phyloP scores from a whole-genome alignment of 2,797 vertebrate species.

The Onychomys torridus region DNA sequence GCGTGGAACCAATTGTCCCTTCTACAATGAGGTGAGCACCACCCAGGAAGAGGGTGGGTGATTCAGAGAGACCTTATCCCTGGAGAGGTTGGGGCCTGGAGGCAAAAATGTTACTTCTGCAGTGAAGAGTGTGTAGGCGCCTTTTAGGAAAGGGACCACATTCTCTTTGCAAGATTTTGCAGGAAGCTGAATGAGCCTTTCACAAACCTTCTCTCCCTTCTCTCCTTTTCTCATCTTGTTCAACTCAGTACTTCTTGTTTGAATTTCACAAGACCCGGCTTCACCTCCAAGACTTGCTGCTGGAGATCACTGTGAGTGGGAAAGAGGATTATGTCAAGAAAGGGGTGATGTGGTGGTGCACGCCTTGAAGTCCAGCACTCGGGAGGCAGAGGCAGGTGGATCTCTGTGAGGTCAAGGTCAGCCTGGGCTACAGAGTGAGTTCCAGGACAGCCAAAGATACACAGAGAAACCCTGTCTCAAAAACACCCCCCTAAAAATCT shows the following conservation, averaged over 20 bases:
- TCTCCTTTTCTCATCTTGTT: not conserved
- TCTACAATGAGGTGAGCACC: slow-evolving; percentile 93
- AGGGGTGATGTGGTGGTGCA: not conserved
- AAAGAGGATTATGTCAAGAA: not conserved
- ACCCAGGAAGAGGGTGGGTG: not conserved
- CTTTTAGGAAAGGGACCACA: not conserved
- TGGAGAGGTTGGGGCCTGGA: not conserved
- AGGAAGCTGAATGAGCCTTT: not conserved
- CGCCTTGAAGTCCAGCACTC: no score
- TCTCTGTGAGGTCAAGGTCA: no score
- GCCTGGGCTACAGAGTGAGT: no score
- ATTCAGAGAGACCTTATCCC: not conserved
- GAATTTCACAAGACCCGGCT: slow-evolving; percentile 94
- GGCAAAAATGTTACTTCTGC: rapidly evolving
- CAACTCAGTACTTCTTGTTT: slow-evolving; percentile 94
- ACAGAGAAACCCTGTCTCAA: no score
- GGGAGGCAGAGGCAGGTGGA: no score
- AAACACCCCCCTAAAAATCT: no score
- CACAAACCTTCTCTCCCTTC: not conserved
- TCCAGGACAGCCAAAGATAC: no score
- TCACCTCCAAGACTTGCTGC: slow-evolving; percentile 85
- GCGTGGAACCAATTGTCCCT: slow-evolving; percentile 96
- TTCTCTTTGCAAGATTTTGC: not conserved
- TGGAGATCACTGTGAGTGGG: slow-evolving; percentile 94
- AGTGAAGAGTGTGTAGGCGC: not conserved